Evolutionary conservation across 1,140 invertebrate genomes (phyloP).

Genomic region (Drosophila tsacasi): DNA sequence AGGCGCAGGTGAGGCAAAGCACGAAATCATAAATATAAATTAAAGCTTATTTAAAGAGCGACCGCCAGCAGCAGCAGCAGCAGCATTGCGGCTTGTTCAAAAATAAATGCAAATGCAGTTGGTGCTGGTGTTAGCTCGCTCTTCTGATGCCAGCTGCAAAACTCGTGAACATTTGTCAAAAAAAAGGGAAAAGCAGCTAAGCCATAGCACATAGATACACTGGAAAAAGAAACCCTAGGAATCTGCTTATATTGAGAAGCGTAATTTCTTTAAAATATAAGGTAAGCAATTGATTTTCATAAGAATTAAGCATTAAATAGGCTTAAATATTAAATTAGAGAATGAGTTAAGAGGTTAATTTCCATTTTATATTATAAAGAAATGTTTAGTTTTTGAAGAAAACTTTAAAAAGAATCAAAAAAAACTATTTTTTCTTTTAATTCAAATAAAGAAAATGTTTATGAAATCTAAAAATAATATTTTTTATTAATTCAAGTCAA

Average conservation of each 20-base stretch:
- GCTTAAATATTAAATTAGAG: neutral
- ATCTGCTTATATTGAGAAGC: neutral
- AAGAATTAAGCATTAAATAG: neutral
- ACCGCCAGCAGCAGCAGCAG: neutral
- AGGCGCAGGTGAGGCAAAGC: conserved; percentile 28
- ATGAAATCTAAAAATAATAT: too few species aligned
- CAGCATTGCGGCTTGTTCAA: conserved; percentile 24
- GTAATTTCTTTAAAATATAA: neutral
- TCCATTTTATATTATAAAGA: neutral
- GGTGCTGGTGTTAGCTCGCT: conserved; percentile 17
- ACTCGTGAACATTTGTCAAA: conserved; percentile 57
- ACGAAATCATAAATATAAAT: conserved; percentile 70
- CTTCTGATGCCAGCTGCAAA: conserved; percentile 33
- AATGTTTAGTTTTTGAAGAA: too few species aligned
- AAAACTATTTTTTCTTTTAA: too few species aligned
- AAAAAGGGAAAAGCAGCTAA: conserved; percentile 55
- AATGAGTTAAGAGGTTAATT: neutral
- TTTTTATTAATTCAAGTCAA: too few species aligned
- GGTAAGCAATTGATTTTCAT: neutral
- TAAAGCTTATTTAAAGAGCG: conserved; percentile 65
- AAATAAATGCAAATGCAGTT: conserved; percentile 49
- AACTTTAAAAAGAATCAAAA: too few species aligned
- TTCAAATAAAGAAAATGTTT: too few species aligned
- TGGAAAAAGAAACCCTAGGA: neutral
- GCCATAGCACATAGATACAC: conserved; percentile 14